A percentile compares a stretch with the other conserved stretches of the same genome.
Evolutionary conservation across 1,140 invertebrate genomes (phyloP).

Genomic region (Teleopsis dalmanni): DNA sequence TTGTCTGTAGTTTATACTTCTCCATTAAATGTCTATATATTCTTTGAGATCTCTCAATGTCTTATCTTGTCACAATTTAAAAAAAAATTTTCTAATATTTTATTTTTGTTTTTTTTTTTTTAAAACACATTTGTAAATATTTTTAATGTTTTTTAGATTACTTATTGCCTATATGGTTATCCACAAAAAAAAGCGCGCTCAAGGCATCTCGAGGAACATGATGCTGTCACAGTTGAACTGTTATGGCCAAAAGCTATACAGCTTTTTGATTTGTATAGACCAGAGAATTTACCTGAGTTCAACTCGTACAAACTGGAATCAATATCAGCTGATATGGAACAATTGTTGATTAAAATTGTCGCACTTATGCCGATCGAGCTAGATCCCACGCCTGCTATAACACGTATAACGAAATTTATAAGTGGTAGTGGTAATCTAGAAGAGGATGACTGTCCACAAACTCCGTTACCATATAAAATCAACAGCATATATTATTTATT

Average conservation of each 20-base stretch:
- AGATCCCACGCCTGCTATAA: conserved; percentile 53
- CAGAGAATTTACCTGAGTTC: conserved; percentile 71
- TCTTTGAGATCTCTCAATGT: too few relatives aligned
- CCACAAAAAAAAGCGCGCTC: conserved; percentile 68
- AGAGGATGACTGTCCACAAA: conserved; percentile 43
- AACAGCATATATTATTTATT: conserved; percentile 79
- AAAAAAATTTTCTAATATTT: not conserved
- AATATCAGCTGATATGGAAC: conserved; percentile 69
- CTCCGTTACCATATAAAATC: conserved; percentile 50
- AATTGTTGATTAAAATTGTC: conserved; percentile 68
- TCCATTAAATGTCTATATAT: too few relatives aligned
- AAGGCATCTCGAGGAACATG: conserved; percentile 72
- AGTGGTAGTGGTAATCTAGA: conserved; percentile 51
- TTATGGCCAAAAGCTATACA: conserved; percentile 70
- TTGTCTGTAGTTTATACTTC: too few relatives aligned
- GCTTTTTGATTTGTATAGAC: conserved; percentile 78
- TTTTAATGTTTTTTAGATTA: conserved; percentile 23
- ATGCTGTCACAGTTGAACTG: conserved; percentile 60
- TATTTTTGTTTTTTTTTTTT: not conserved
- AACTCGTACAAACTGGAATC: conserved; percentile 64
- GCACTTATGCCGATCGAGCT: conserved; percentile 59
- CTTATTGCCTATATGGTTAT: conserved; percentile 83
- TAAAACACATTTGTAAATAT: not conserved
- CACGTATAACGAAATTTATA: conserved; percentile 60
- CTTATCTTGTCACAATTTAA: too few relatives aligned